phyloP scores from a whole-genome alignment of 2,113 vertebrate species.

The Cyprinodon tularosa region DNA sequence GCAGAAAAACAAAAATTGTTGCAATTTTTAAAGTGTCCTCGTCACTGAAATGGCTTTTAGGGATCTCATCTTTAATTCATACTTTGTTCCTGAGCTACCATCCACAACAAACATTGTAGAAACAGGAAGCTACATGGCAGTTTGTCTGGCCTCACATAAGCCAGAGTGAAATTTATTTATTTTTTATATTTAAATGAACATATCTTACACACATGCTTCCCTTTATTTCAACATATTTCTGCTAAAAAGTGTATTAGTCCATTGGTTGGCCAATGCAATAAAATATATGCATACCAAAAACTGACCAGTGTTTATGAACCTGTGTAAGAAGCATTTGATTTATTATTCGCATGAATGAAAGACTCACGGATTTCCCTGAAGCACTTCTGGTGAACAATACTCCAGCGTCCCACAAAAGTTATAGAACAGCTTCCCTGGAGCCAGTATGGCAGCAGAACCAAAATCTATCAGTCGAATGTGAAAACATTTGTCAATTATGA shows the following conservation, averaged over 20 bases:
- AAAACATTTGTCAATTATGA: conserved; percentile 91
- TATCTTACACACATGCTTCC: background rate
- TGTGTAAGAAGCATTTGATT: background rate
- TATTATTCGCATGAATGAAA: background rate
- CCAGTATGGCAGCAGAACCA: conserved; percentile 88
- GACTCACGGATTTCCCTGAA: conserved; percentile 90
- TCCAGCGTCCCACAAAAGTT: conserved; percentile 93
- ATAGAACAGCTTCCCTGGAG: conserved; percentile 85
- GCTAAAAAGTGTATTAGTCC: background rate
- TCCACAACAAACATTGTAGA: background rate
- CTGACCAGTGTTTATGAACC: background rate
- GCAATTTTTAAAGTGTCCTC: background rate
- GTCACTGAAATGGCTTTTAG: background rate
- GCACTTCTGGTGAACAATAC: conserved; percentile 95
- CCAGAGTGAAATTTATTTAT: no score
- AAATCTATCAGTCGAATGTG: conserved; percentile 92
- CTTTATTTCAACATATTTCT: background rate
- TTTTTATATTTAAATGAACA: no score
- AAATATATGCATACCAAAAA: no score
- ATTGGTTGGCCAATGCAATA: no score
- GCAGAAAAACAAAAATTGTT: background rate
- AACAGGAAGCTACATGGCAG: background rate
- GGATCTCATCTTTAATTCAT: background rate
- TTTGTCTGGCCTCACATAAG: no score
- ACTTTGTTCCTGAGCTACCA: background rate